These are phyloP conservation scores for Lepidocolaptes lacrymiger DNA, from an alignment of 2,797 vertebrate species.

Conservation along the genomic window DNA sequence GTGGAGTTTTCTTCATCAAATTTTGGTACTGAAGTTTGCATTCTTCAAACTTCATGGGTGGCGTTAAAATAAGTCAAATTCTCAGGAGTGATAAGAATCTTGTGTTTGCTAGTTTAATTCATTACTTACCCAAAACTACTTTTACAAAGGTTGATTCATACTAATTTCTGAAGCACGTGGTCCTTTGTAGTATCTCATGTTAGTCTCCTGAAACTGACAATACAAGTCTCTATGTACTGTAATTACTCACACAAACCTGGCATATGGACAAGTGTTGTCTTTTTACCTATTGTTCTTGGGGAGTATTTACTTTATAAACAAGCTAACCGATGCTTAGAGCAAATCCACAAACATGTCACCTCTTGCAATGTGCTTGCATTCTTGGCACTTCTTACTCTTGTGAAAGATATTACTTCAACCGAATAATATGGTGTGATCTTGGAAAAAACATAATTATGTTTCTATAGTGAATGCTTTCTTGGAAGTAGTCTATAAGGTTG, in stretches of 20 bases:
- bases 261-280: neutral
- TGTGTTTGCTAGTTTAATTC: neutral
- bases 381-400: neutral
- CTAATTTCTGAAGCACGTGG: neutral
- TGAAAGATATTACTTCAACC: neutral
- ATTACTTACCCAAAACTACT: neutral
- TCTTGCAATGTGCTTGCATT: neutral
- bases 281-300: neutral
- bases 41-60: neutral
- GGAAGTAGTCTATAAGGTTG: neutral
- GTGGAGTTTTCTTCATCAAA: fast-evolving
- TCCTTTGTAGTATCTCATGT: neutral
- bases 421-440: neutral
- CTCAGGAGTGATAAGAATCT: neutral
- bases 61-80: neutral
- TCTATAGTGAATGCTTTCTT: neutral
- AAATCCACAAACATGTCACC: neutral
- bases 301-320: neutral
- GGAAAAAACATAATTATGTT: neutral
- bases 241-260: neutral
- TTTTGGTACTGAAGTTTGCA: neutral
- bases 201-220: neutral
- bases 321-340: neutral
- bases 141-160: neutral
- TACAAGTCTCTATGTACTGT: neutral